These are phyloP conservation scores for Polyploca ridens DNA, from an alignment of 2,888 invertebrate species.

Conservation along the genomic window DNA sequence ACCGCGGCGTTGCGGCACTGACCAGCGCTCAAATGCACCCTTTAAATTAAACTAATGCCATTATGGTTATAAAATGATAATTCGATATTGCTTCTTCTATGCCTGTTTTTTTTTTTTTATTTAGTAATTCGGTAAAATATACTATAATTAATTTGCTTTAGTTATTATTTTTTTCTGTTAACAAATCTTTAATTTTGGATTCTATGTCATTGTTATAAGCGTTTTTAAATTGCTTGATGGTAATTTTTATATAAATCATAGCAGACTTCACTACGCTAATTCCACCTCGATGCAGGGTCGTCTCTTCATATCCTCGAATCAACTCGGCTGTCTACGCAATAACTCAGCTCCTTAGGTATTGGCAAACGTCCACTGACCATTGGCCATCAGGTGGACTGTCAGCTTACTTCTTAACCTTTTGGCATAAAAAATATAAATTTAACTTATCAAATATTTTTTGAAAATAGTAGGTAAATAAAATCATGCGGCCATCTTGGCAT, in stretches of 20 bases:
- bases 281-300: too few relatives aligned
- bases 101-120: not conserved
- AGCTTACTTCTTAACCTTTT: too few relatives aligned
- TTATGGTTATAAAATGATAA: constrained; percentile 40
- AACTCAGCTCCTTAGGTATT: too few relatives aligned
- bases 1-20: constrained; percentile 40
- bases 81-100: not conserved
- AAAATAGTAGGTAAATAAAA: not conserved
- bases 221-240: too few relatives aligned
- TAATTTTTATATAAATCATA: too few relatives aligned
- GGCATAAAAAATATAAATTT: too few relatives aligned
- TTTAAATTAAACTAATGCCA: constrained; percentile 62
- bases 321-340: too few relatives aligned
- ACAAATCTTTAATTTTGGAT: not conserved
- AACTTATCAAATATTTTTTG: too few relatives aligned
- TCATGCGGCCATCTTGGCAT: not conserved
- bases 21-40: constrained; percentile 52
- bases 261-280: too few relatives aligned
- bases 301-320: too few relatives aligned
- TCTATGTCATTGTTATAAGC: not conserved
- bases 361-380: too few relatives aligned
- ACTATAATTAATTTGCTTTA: not conserved
- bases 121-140: not conserved
- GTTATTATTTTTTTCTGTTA: not conserved
- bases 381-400: too few relatives aligned